Base-by-base conservation (phyloP, 2,113 vertebrate genomes). In the Poeciliopsis occidentalis region DNA sequence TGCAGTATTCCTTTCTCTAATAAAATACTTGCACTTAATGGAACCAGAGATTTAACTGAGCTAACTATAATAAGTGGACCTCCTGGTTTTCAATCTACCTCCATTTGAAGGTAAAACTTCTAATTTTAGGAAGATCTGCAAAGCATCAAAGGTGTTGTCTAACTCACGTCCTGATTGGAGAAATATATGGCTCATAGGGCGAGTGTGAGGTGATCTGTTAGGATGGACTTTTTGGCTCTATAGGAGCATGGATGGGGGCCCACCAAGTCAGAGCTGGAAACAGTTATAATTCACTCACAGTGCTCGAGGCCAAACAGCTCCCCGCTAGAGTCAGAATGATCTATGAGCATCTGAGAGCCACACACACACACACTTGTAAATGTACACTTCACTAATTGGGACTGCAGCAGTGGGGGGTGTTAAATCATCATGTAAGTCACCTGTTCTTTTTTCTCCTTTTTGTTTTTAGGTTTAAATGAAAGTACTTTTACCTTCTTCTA, bases 281-380 rank as follows among this genome's bases (percentile, higher is more conserved):
- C 74, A 67, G 78, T 83, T 82, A 85, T 92, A 89, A 90, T 82
- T 91, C 88, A 92, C 85, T 72, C 64, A 57, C 29, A 64, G 71
- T 27, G 87, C 88, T 89, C 69, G 77, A 39, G 85, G 87, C 90
- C 87, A 92, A 90, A 88, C 82, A n/a, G 86, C 92, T 92, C 92
- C 39, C 91, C 92, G 88, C 92, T 82, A 78, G 84, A 91, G 88
- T 84, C 77, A 84, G 72, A 44, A 69, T 91, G 91, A 92, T 90
- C 76, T 91, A 92, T 69, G 86, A 88, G 88, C 87, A 87, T 90
- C 87, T 64, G 8, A 82, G 89, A 87, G 84, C 68, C 82, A 73
- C 80, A 66, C 84, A 89, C 84, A 89, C 84, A 89, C 84, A 76
- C 85, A 76, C 85, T 86, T 83, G 86, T 85, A 89, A 85, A 88